Base-by-base conservation (phyloP, 1,140 invertebrate genomes). In the Antheraea mylitta region DNA sequence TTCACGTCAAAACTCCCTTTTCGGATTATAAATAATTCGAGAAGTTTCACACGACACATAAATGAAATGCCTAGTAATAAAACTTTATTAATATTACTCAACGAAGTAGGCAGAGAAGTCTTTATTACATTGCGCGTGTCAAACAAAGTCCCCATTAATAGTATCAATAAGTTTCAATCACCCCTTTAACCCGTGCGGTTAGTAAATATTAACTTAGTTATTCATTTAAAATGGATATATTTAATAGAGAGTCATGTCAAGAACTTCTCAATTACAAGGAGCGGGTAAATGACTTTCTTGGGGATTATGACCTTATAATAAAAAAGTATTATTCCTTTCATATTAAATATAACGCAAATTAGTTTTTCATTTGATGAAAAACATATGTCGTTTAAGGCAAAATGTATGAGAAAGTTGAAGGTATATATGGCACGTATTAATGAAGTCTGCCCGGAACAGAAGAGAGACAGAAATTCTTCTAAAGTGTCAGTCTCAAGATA, bases 81-180 rank as follows among this genome's bases (percentile, higher is more conserved):
- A 74, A 74, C 67, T 74, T 74, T 74, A 71, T 74, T 74, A 74
- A 74, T 74, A 69, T 71, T 58, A 73, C 53, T 59, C 13, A 19
- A 53, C 45, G 16, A 53, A 53, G 45, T 53, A 53, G 13, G 45
- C 16, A n/a, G 45, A 42, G 11, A 11, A 30, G 22, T 30, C 22
- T 42, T 16, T 53, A 53, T n/a, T 16, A 13, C 4, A 13, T 53
- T 13, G 13, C 45, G 45, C 6, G 45, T n/a, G 45, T 53, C 45
- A 53, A 53, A 53, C 45, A n/a, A n/a, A 53, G 45, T 13, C 45
- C 13, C 13, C 5, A 11, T 13, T 53, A 53, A 53, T 53, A 53
- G 16, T 53, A 53, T 53, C 61, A 53, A 60, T 67, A 53, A 30
- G 42, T 62, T 68, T 61, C 53, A 58, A 65, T 38, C 42, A 53